Evolutionary conservation across 2,797 vertebrate species (phyloP), one percentile per base, ranked within the genome.

Genomic region (Gobio occitaniae): DNA sequence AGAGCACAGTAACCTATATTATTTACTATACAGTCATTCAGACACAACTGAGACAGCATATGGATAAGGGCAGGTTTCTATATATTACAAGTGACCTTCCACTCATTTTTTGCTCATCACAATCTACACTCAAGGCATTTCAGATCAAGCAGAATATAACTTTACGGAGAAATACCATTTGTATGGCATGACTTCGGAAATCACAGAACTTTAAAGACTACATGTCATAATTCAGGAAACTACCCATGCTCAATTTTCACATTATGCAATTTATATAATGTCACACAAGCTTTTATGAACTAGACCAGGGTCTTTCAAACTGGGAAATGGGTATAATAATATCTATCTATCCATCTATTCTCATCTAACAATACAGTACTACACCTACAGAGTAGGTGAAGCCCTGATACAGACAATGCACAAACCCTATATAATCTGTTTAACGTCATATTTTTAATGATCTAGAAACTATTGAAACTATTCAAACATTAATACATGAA

Each of bases 1-100:
- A 72, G 59, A 66, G 54, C 77, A 76, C 50, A 44, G 70, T 80
- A 66, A 87, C 82, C 69, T 47, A 78, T 47, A 75, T 68, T 54
- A n/a, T n/a, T n/a, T n/a, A 59, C 32, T 3, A 65, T 74, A 29
- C 36, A 29, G 21, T 69, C 29, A 71, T 52, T 65, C 74, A 17
- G 52, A 82, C 74, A 63, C 52, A 56, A 38, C 25, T 17, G 56
- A 63, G n/a, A 21, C 25, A 48, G 5, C n/a, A 19, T 66, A 54
- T 32, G 52, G 32, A 36, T 47, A 78, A 52, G 47, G 0, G 17
- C 6, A 13, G 9, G 4, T 63, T 61, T 79, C 36, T 69, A 13
- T 32, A 36, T 29, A 7, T 68, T 38, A 63, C 1, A 56, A n/a
- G 21, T 61, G 25, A 38, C 36, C 44, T 12, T 61, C 1, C 54